Evolutionary conservation across 2,113 vertebrate species (phyloP).

Genomic region (Mormyrus lacerda): DNA sequence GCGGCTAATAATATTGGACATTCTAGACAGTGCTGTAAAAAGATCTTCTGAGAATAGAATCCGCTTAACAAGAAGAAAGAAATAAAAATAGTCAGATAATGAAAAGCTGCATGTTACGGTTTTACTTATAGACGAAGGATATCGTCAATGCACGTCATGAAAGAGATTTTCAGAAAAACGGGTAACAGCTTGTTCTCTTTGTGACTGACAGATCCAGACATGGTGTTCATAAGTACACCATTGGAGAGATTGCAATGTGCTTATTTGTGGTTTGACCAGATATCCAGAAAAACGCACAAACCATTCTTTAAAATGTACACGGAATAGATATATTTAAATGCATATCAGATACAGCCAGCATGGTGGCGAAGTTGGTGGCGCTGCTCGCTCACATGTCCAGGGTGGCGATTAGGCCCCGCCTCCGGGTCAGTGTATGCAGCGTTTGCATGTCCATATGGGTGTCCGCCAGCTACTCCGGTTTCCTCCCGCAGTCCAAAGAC

Average conservation of each 20-base stretch:
- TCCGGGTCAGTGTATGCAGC: not conserved
- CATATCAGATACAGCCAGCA: not conserved
- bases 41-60: constrained; percentile 71
- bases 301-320: not conserved
- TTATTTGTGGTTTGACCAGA: not conserved
- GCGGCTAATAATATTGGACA: constrained; percentile 83
- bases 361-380: not conserved
- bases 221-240: not conserved
- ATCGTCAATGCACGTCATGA: constrained; percentile 40
- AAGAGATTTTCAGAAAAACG: constrained; percentile 33
- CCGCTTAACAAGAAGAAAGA: constrained; percentile 77
- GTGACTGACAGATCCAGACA: not conserved
- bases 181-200: not conserved
- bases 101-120: constrained; percentile 49
- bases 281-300: not conserved
- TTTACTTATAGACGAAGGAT: constrained; percentile 33
- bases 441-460: not conserved
- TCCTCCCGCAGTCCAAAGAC: not conserved
- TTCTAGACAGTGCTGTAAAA: constrained; percentile 67
- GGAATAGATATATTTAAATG: not conserved
- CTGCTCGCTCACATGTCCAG: not conserved
- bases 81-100: constrained; percentile 53
- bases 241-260: not conserved
- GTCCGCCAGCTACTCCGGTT: not conserved
- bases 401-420: not conserved